Base-by-base conservation (phyloP, 2,888 invertebrate species). In the Dione juno region DNA sequence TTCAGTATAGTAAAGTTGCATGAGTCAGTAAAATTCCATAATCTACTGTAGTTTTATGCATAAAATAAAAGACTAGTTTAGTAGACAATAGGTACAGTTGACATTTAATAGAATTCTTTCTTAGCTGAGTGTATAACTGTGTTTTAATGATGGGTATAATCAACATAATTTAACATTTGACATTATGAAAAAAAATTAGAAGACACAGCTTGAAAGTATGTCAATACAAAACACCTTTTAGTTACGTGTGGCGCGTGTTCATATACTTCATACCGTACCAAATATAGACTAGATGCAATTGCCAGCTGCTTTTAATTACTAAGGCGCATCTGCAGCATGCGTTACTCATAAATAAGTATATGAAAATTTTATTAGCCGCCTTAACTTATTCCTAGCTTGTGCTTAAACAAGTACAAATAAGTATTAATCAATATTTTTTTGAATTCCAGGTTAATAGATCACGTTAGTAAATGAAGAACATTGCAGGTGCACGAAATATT, bases 1-100 rank as follows among this genome's bases (percentile, higher is more conserved):
- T 84, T 84, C 82, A 80, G 74, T 75, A 66, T 73, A 73, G 70
- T 57, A 57, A 57, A 75, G 76, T 77, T 69, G 63, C 57, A 69
- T 70, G 58, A 68, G 68, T 50, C 54, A 58, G 58, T 58, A 48
- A 45, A 68, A 59, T 57, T 67, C 58, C 52, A 40, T 50, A 13
- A 11, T 43, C 50, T 61, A 14, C 14, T 14, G 21, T 3, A 37
- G 11, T 5, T 37, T 50, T 10, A 16, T 37, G 40, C 14, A 10
- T 40, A 21, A 14, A 14, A 21, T 52, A 1, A 14, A 50, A 52
- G 5, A 64, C 19, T 14, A 40, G 3, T 48, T 41, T 43, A 16
- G 14, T 43, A n/a, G 9, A 19, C 8, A 61, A n/a, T 61, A 58
- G n/a, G 19, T 19, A 19, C 1, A 19, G 50, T 10, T 57, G 16